Evolutionary conservation across 2,888 invertebrate genomes (phyloP).

Genomic region (Ryuthela nishihirai): DNA sequence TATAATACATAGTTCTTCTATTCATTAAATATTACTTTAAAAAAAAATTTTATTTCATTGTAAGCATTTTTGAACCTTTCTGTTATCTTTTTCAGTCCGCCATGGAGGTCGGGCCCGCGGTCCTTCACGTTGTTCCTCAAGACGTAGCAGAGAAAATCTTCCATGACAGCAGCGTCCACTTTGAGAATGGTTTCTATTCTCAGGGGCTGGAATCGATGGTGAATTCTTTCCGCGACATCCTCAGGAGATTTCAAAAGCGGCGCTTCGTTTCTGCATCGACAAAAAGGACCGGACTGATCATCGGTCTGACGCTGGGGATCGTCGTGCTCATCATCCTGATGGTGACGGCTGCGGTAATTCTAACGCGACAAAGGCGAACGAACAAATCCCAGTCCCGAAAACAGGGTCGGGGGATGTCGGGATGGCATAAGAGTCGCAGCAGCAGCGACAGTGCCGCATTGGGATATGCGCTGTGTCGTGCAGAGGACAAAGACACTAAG

Average conservation of each 20-base stretch:
- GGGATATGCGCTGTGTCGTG: too few relatives aligned
- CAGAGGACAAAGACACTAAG: too few relatives aligned
- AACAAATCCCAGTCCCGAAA: too few relatives aligned
- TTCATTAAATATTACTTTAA: too few relatives aligned
- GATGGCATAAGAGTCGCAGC: too few relatives aligned
- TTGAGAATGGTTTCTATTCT: constrained; percentile 17
- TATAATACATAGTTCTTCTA: too few relatives aligned
- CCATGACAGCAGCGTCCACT: constrained; percentile 18
- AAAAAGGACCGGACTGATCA: background rate
- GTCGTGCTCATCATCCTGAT: constrained; percentile 8
- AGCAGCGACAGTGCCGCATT: too few relatives aligned
- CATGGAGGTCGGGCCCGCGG: constrained; percentile 14
- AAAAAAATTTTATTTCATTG: too few relatives aligned
- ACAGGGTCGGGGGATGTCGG: too few relatives aligned
- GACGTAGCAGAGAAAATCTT: constrained; percentile 5
- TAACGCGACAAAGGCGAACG: constrained; percentile 8
- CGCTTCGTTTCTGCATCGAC: background rate
- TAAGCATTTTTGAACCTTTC: background rate
- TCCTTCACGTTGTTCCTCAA: constrained; percentile 5
- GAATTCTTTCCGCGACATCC: constrained; percentile 24
- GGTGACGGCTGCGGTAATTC: background rate
- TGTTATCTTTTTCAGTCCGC: constrained; percentile 9
- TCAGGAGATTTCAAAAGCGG: constrained; percentile 6
- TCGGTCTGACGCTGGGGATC: constrained; percentile 15
- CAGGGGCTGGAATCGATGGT: constrained; percentile 34